A percentile compares a stretch with the other conserved stretches of the same genome.
Conservation (phyloP, 2,888 invertebrate species). For the Cephus sareptanus region DNA sequence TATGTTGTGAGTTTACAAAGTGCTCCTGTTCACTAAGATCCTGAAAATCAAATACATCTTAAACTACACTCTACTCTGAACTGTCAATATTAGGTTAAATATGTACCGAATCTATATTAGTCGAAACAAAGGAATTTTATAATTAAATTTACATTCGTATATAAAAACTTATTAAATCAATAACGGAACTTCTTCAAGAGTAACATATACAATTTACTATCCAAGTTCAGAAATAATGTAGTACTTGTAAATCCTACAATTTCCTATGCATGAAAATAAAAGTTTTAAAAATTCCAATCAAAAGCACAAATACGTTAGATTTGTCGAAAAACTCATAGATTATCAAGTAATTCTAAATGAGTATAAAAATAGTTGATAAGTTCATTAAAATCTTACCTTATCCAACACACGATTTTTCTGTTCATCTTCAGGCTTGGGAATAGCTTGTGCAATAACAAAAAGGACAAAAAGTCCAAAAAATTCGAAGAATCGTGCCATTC, state of each 20-base stretch:
- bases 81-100: neutral
- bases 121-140: neutral
- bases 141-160: neutral
- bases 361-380: neutral
- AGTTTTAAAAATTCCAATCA: neutral
- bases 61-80: neutral
- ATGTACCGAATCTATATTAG: neutral
- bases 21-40: slow-evolving; percentile 84
- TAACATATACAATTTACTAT: neutral
- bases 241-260: neutral
- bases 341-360: neutral
- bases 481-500: neutral
- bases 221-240: neutral
- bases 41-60: slow-evolving; percentile 57
- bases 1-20: slow-evolving; percentile 83
- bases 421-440: slow-evolving; percentile 81
- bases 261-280: neutral
- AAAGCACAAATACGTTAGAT: neutral
- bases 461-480: neutral
- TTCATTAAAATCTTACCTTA: slow-evolving; percentile 45
- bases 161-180: neutral
- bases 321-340: neutral
- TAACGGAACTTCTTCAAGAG: neutral
- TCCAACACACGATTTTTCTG: slow-evolving; percentile 72
- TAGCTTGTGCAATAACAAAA: slow-evolving; percentile 64